Evolutionary conservation across 2,888 invertebrate genomes (phyloP).

Genomic region (Ormyrus rosae): DNA sequence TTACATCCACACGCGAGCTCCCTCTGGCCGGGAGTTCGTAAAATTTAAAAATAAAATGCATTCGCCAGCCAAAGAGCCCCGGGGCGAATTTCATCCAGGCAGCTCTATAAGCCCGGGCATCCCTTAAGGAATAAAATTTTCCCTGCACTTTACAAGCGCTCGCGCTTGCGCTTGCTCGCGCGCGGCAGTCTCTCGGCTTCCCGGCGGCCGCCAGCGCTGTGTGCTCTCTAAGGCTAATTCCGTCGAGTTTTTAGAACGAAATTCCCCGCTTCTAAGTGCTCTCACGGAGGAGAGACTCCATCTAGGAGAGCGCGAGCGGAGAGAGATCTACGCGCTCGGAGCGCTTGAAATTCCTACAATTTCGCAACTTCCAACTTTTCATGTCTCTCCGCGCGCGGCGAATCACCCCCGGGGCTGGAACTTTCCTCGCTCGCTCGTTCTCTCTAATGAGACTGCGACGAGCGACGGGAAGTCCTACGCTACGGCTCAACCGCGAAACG

Average conservation of each 20-base stretch:
- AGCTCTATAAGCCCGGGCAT: slow-evolving; percentile 5
- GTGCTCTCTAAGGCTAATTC: slow-evolving; percentile 55
- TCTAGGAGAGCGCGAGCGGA: not conserved
- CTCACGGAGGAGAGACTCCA: slow-evolving; percentile 37
- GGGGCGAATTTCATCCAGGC: slow-evolving; percentile 30
- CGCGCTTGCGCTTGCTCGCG: not conserved
- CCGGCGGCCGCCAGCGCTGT: not conserved
- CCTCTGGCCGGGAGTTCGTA: slow-evolving; percentile 33
- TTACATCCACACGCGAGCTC: slow-evolving; percentile 24
- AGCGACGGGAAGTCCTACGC: slow-evolving; percentile 56
- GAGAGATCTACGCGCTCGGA: slow-evolving; percentile 24
- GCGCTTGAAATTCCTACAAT: slow-evolving; percentile 66
- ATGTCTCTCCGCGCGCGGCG: slow-evolving; percentile 64
- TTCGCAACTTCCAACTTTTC: slow-evolving; percentile 73
- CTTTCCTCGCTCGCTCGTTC: slow-evolving; percentile 59
- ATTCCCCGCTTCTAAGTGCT: slow-evolving; percentile 52
- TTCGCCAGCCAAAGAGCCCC: slow-evolving; percentile 16
- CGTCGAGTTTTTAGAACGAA: slow-evolving; percentile 55
- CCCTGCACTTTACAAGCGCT: slow-evolving; percentile 53
- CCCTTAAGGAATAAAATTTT: slow-evolving; percentile 52
- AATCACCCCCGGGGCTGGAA: slow-evolving; percentile 61
- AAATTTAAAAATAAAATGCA: slow-evolving; percentile 54
- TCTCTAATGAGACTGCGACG: slow-evolving; percentile 69
- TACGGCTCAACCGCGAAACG: slow-evolving; percentile 47
- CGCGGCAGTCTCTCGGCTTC: too few relatives aligned